These are phyloP conservation scores for Ochropleura plecta DNA, from an alignment of 2,888 invertebrate genomes.

Conservation along the genomic window DNA sequence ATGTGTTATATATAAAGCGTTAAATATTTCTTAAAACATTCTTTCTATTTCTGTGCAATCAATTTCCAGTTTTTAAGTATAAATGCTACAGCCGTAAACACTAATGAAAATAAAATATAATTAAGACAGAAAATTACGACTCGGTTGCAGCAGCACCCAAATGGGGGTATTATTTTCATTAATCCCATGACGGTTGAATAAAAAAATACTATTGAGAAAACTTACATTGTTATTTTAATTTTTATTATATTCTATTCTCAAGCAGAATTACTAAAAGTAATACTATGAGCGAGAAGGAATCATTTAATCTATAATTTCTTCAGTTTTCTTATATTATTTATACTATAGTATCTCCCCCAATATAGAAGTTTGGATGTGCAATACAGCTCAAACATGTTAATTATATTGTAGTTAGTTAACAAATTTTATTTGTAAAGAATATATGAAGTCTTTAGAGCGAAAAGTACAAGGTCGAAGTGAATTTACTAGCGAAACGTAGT, in stretches of 20 bases:
- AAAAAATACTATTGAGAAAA: neutral
- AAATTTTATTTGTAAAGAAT: conserved; percentile 51
- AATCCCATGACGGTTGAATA: too few species aligned
- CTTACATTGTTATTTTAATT: neutral
- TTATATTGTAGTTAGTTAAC: conserved; percentile 79
- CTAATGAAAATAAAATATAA: neutral
- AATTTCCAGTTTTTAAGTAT: neutral
- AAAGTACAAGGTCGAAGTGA: neutral
- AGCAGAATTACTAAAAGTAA: conserved; percentile 49
- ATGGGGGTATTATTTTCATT: neutral
- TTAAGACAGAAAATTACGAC: too few species aligned
- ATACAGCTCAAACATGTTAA: conserved; percentile 85
- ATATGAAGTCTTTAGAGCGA: conserved; percentile 39
- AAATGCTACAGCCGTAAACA: neutral
- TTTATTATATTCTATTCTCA: conserved; percentile 28
- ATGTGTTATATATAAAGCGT: conserved; percentile 11
- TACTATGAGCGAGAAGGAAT: conserved; percentile 39
- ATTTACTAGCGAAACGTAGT: neutral
- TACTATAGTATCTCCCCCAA: conserved; percentile 52
- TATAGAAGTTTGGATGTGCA: conserved; percentile 74
- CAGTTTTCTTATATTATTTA: neutral
- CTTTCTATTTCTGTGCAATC: conserved; percentile 22
- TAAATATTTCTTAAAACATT: conserved; percentile 37
- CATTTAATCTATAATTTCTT: neutral
- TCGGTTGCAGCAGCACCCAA: neutral